Conservation (phyloP, 1,140 invertebrate genomes). For the Diachasma alloeum region DNA sequence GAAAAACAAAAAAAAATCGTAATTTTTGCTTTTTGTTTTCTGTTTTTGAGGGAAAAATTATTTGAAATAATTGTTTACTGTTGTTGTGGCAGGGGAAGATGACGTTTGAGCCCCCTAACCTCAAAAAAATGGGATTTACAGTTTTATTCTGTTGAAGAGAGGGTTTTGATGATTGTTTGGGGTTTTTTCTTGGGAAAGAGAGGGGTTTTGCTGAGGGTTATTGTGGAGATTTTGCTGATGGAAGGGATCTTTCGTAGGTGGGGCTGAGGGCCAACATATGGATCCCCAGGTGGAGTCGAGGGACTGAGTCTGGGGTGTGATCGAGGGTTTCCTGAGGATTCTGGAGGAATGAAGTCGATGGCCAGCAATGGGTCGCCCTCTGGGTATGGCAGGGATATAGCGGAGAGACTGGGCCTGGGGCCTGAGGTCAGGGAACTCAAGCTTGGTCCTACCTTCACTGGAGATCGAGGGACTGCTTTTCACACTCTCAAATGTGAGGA, state of each 20-base stretch:
- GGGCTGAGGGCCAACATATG: background rate
- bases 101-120: background rate
- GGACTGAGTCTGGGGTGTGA: background rate
- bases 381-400: slow-evolving; percentile 63
- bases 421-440: slow-evolving; percentile 82
- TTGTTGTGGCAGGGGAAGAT: background rate
- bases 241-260: background rate
- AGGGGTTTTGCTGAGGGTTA: background rate
- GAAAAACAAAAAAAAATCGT: no score
- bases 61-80: background rate
- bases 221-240: background rate
- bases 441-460: slow-evolving; percentile 80
- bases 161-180: background rate
- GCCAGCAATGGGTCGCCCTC: background rate
- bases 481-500: slow-evolving; percentile 89
- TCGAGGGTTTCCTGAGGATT: background rate
- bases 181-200: background rate
- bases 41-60: background rate
- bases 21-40: no score
- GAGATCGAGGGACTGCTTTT: slow-evolving; percentile 73
- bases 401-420: slow-evolving; percentile 78
- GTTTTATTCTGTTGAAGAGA: background rate
- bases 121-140: background rate
- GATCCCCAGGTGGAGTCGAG: background rate
- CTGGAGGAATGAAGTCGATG: slow-evolving; percentile 5